Evolutionary conservation across 2,113 vertebrate species (phyloP).

Genomic region (Laticauda laticaudata): DNA sequence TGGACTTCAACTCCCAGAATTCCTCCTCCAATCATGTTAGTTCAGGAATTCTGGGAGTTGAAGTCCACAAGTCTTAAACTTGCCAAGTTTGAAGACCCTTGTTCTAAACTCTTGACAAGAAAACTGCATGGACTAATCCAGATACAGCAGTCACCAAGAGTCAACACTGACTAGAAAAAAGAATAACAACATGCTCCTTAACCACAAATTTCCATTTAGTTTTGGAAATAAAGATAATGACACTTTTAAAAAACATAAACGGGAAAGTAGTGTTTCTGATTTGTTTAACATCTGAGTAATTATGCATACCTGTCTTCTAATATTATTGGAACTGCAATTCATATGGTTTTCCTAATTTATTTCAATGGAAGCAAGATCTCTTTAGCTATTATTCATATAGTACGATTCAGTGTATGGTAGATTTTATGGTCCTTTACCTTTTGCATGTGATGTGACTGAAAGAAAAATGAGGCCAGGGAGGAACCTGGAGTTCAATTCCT

Average conservation of each 20-base stretch:
- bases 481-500: background rate
- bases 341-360: background rate
- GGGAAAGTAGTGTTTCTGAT: background rate
- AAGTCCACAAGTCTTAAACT: no score
- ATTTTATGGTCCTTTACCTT: background rate
- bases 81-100: no score
- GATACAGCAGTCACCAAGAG: background rate
- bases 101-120: background rate
- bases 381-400: background rate
- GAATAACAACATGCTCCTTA: background rate
- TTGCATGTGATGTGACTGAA: background rate
- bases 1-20: no score
- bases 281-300: background rate
- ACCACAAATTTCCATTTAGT: background rate
- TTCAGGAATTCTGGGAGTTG: no score
- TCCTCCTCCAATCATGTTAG: no score
- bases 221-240: background rate
- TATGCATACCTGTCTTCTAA: background rate
- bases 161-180: background rate
- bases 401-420: background rate
- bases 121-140: background rate
- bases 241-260: background rate
- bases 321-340: background rate
- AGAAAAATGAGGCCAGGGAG: background rate
- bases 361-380: background rate